Percentiles rank a stretch among this genome's conserved stretches.
Evolutionary conservation across 2,797 vertebrate species (phyloP).

Genomic region (Fistularia tabacaria): DNA sequence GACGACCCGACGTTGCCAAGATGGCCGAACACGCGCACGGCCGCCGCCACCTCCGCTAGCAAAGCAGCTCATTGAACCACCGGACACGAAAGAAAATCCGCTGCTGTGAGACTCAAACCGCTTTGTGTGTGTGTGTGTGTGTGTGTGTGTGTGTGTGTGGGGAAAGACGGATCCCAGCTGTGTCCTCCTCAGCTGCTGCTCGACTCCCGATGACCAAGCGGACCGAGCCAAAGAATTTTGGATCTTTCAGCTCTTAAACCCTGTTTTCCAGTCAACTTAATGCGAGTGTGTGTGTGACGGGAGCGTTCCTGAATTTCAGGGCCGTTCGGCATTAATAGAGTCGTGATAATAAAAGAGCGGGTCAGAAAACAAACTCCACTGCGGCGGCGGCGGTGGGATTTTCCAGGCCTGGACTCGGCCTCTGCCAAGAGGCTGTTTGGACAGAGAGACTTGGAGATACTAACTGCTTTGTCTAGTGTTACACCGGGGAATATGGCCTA

Average conservation of each 20-base stretch:
- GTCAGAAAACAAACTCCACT: conserved; percentile 54
- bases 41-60: too few species aligned
- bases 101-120: too few species aligned
- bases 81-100: too few species aligned
- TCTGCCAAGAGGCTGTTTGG: conserved; percentile 71
- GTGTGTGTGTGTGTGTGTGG: too few species aligned
- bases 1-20: too few species aligned
- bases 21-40: too few species aligned
- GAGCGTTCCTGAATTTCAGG: conserved; percentile 21
- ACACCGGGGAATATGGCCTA: conserved; percentile 78
- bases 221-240: not conserved
- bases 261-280: conserved; percentile 1
- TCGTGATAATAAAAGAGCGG: conserved; percentile 47
- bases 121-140: too few species aligned
- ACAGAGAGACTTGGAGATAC: conserved; percentile 73
- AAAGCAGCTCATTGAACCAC: too few species aligned
- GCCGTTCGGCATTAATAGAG: not conserved
- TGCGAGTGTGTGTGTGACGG: conserved; percentile 10
- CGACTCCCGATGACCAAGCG: too few species aligned
- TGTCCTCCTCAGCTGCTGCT: too few species aligned
- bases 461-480: conserved; percentile 79
- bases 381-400: conserved; percentile 58
- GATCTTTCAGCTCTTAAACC: conserved; percentile 2
- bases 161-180: too few species aligned
- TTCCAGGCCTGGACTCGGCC: conserved; percentile 62